Base-by-base conservation (phyloP, 2,797 vertebrate species). In the Apogon hyalosoma region DNA sequence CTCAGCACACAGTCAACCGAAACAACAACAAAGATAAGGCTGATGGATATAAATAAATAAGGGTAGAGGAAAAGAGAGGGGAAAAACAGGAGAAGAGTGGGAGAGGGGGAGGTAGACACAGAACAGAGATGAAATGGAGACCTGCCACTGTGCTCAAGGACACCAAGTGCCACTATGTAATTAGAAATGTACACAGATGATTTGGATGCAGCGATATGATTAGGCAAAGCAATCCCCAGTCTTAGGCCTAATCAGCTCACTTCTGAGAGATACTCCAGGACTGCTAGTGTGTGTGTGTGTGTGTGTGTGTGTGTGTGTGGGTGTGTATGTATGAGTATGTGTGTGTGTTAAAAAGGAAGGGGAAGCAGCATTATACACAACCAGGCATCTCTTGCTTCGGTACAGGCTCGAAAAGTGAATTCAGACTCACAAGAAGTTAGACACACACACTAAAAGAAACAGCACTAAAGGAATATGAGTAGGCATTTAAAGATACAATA, bases 101-200 rank as follows among this genome's bases (percentile, higher is more conserved):
- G 54, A 42, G 16, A 54, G 52, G 63, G 57, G 76, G 74, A 57
- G 38, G 48, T 55, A 82, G 83, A 84, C 45, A 10, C 41, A 80
- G 85, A 52, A 28, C 73, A 70, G 77, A 93, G 92, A 93, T 92
- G 92, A 94, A 93, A 92, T 89, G 90, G 89, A 92, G 92, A 92
- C 87, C 90, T 92, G 92, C 91, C 81, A 89, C 93, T 93, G 93
- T 83, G 92, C 92, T 93, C 90, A 94, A 95, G 94, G 93, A 93
- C 92, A 84, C 90, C 70, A 87, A 78, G 79, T 86, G 80, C 88
- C 88, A 92, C 93, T 89, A 83, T 86, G 92, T 94, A 94, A 94
- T 95, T 93, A 94, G 92, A 93, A 93, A 93, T 92, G 91, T 92
- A 94, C 93, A 95, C 93, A 94, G 92, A 94, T 93, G 92, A 94